Conservation (phyloP, 2,797 vertebrate species). For the Crenichthys baileyi region DNA sequence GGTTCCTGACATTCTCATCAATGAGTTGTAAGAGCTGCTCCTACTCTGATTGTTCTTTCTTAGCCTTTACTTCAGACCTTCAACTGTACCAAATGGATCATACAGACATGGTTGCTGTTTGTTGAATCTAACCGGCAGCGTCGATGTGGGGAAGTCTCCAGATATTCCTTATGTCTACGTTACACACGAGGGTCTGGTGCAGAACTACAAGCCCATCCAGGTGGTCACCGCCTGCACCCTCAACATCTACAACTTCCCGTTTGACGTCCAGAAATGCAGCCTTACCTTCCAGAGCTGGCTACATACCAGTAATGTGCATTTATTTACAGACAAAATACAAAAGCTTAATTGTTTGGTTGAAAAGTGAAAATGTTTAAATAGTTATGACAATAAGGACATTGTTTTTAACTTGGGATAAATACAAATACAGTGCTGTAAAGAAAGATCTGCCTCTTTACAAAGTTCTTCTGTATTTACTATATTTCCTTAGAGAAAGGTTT, state of each 20-base stretch:
- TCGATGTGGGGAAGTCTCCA: conserved; percentile 95
- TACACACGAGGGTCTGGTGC: conserved; percentile 85
- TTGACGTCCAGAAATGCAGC: conserved; percentile 97
- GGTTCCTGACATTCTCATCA: conserved; percentile 97
- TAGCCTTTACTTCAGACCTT: neutral
- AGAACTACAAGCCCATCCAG: conserved; percentile 97
- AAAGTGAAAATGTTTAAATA: no score
- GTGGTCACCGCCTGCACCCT: conserved; percentile 95
- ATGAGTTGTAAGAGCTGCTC: conserved; percentile 90
- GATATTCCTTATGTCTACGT: conserved; percentile 96
- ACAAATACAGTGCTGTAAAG: no score
- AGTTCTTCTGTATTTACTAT: no score
- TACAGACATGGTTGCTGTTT: neutral
- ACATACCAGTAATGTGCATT: conserved; percentile 86
- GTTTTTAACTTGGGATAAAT: no score
- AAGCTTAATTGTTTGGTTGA: neutral
- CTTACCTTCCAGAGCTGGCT: conserved; percentile 99
- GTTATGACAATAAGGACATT: no score
- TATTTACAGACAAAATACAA: neutral
- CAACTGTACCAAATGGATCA: neutral
- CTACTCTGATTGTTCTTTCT: neutral
- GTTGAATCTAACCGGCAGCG: conserved; percentile 74
- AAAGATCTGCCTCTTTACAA: no score
- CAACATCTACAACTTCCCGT: conserved; percentile 99
- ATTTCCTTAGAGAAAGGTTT: no score